Base-by-base conservation (phyloP, 2,888 invertebrate genomes). In the Endomychus coccineus region DNA sequence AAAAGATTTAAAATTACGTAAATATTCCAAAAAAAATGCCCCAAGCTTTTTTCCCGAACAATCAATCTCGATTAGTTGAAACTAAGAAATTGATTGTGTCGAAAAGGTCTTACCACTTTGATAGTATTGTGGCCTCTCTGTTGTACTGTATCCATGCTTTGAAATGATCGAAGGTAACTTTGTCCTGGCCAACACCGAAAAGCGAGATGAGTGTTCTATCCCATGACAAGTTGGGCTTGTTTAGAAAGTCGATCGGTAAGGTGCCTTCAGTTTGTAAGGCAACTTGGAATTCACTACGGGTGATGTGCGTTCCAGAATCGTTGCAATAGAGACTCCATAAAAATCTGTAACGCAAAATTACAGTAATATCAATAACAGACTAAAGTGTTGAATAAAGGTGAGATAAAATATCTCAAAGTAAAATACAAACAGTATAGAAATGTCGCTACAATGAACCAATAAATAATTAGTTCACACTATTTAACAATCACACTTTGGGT, bases 241-340 rank as follows among this genome's bases (percentile, higher is more conserved):
- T 44, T 14, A 3, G n/a, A 4, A 4, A 12, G 17, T 48, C 39
- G 4, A 54, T 50, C 3, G 61, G 55, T 17, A 59, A 40, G 2
- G 54, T 53, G 9, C 66, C 63, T 38, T 79, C 78, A 37, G 75
- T 59, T 48, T 76, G 76, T 5, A 80, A 62, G 1, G 75, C 73
- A 23, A 72, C 70, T 10, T 79, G 74, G 58, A 89, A 85, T 45
- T 89, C 88, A 33, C 75, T 73, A 56, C 82, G 80, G 45, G 77
- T 71, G 24, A 89, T 80, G 54, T 80, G 76, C 4, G 78, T 77
- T 44, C 78, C 80, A 43, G 78, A 75, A 59, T 89, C 89, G 60
- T 86, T 88, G 43, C 83, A 81, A 63, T 89, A 90, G 36, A 90
- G 71, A 11, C 83, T 82, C 80, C 88, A 90, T 17, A 90, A 71